Base-by-base conservation (phyloP, 2,888 invertebrate genomes). In the Sminthurinus aureus region DNA sequence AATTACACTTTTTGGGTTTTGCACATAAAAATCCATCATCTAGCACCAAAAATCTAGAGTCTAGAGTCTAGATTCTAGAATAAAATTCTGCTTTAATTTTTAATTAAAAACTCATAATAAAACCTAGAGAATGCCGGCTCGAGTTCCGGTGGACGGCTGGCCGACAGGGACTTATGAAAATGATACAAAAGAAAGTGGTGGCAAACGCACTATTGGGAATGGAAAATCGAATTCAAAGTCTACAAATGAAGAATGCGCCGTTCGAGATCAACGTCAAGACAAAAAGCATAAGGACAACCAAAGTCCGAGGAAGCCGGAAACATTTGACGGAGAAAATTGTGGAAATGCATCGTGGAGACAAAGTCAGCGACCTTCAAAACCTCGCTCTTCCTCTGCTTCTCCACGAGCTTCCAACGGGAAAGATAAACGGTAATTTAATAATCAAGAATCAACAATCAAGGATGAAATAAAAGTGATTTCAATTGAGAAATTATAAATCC, bases 61-160 rank as follows among this genome's bases (percentile, higher is more conserved):
- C 52, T 12, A 69, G 22, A 18, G 9, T 69, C 8, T 69, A n/a
- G n/a, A n/a, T 73, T 73, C 15, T 22, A 26, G 20, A 73, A 26
- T 9, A 13, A 13, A 69, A 69, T 26, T 22, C 11, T 73, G 20
- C 13, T 73, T 22, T 13, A 22, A 12, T 73, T 73, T 73, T 74
- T 6, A 74, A n/a, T 74, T 18, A 74, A 8, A 15, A 38, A n/a
- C 26, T 74, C 50, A n/a, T 66, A 66, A 8, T 66, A 2, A 76
- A 52, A 51, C 18, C 13, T 75, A 78, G 77, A 58, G 64, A 1
- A 20, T 78, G 22, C 26, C 77, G 13, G 58, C 77, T n/a, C 50
- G 22, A 52, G 26, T 78, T 15, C 77, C 77, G 11, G 77, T 78
- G 8, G 77, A 78, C 15, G 77, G 77, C 64, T 78, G 64, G 20